These are phyloP conservation scores for Propithecus perrieri DNA, from an alignment of 2,797 vertebrate genomes.

Conservation along the genomic window DNA sequence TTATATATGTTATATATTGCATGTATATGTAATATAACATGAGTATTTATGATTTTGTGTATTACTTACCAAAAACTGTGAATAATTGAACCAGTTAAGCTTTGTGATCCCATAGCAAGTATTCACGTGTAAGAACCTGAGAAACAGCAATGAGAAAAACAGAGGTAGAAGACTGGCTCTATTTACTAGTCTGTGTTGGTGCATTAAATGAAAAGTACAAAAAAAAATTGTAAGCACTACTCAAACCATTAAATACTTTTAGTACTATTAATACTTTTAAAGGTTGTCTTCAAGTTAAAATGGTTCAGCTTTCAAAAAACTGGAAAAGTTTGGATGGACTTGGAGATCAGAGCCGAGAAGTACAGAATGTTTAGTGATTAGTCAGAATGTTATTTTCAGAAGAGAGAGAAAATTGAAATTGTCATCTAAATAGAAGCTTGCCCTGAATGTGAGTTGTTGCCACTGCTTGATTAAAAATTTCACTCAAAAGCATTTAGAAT, in stretches of 20 bases:
- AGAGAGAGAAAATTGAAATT: background rate
- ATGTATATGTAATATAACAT: background rate
- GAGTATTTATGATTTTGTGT: background rate
- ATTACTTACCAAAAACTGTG: background rate
- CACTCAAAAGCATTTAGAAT: conserved; percentile 19
- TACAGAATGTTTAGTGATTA: background rate
- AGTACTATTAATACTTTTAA: background rate
- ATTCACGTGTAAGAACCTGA: background rate
- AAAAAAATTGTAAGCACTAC: background rate
- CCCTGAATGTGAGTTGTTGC: background rate
- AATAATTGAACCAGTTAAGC: background rate
- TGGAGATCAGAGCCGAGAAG: background rate
- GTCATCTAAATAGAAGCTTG: conserved; percentile 40
- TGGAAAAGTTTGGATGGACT: background rate
- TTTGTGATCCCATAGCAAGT: background rate
- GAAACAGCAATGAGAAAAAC: background rate
- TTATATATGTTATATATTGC: background rate
- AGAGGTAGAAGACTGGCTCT: background rate
- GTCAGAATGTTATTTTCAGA: conserved; percentile 10
- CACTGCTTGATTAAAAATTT: conserved; percentile 12
- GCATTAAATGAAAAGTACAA: background rate
- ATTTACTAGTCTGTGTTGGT: background rate
- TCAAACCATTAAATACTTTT: background rate
- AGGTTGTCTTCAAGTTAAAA: background rate
- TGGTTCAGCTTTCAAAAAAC: background rate